Conservation (phyloP, 2,113 vertebrate species). For the Cairina moschata region DNA sequence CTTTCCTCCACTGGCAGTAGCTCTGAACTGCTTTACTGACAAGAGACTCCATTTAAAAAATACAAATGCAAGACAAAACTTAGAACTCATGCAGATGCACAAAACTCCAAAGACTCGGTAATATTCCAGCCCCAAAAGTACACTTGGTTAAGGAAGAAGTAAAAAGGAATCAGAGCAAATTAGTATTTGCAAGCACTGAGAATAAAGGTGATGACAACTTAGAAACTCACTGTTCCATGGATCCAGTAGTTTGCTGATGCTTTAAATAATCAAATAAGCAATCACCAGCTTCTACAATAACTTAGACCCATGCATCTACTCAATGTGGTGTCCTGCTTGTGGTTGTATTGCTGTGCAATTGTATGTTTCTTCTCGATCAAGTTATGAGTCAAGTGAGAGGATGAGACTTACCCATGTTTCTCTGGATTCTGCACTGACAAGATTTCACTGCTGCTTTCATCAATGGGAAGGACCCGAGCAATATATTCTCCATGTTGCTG, state of each 20-base stretch:
- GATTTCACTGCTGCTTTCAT: conserved; percentile 71
- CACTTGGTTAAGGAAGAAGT: not conserved
- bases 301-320: not conserved
- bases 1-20: not conserved
- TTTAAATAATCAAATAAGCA: not conserved
- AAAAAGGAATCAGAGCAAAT: not conserved
- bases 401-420: conserved; percentile 76
- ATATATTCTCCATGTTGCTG: conserved; percentile 86
- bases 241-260: not conserved
- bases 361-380: not conserved
- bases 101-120: not conserved
- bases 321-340: not conserved
- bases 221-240: not conserved
- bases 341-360: accelerated
- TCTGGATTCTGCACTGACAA: conserved; percentile 64
- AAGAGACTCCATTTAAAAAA: not conserved
- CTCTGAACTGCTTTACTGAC: not conserved
- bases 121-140: not conserved
- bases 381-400: not conserved
- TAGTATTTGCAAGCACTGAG: not conserved
- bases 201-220: not conserved
- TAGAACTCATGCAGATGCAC: not conserved
- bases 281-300: not conserved
- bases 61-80: not conserved
- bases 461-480: conserved; percentile 81